Evolutionary conservation across 1,140 invertebrate species (phyloP), one percentile per base, ranked within the genome.

Genomic region (Lysiphlebus fabarum): DNA sequence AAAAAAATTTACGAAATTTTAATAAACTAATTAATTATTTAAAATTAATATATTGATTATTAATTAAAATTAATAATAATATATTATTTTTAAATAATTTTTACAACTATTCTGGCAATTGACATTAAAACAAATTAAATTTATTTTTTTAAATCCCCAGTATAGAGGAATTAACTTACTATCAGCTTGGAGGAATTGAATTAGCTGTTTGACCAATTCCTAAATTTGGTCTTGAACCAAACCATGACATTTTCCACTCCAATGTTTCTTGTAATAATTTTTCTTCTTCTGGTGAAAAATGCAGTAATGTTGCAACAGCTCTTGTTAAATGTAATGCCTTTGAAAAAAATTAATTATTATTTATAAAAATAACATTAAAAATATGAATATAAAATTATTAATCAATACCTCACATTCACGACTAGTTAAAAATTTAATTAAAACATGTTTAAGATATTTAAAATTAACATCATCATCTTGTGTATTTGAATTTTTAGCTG

Each of bases 381-480:
- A 26, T 26, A 2, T 2, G 4, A 2, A 26, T 1, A 26, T 14
- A 33, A n/a, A 55, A 48, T 58, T 14, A 33, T 42, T 44, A 42
- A 53, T 54, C 7, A 70, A 72, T 67, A 89, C 87, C 83, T 96
- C 87, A 63, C 85, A 82, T 73, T 89, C 93, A 65, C 90, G 82
- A 69, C 92, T 92, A 0, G 93, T 92, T 65, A 96, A 81, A 77
- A 96, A 95, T 72, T 95, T 94, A 6, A 96, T 87, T 54, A 96
- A 86, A 59, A 96, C 93, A 77, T 96, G 92, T 72, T 95, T 95
- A 53, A 96, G 81, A 78, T 96, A 95, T 71, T 90, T 87, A 68
- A 90, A 86, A 76, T 92, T 93, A 43, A 93, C 87, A 66, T 92
- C 89, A 5, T 88, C 84, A 47, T 88, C 86, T 44, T 68, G 71